Evolutionary conservation across 2,113 vertebrate genomes (phyloP).

Genomic region (Nyctereutes procyonoides): DNA sequence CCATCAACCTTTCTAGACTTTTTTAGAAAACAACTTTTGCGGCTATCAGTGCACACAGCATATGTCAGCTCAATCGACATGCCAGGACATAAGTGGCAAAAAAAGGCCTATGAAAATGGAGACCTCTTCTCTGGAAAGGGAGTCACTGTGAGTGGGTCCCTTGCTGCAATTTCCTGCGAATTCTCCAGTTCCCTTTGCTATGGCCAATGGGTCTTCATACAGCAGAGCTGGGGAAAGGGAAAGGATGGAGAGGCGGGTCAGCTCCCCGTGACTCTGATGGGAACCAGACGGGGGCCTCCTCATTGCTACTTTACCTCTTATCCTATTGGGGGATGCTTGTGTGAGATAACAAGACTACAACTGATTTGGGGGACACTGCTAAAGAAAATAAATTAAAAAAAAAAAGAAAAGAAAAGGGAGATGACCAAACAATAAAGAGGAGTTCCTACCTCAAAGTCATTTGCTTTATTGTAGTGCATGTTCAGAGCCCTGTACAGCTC

Average conservation of each 20-base stretch:
- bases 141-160: not conserved
- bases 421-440: conserved; percentile 76
- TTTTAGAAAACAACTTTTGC: not conserved
- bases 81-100: not conserved
- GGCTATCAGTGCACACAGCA: not conserved
- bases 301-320: not conserved
- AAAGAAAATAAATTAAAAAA: not conserved
- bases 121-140: not conserved
- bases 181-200: not conserved
- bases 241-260: not conserved
- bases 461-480: conserved; percentile 99
- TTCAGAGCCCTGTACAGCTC: conserved; percentile 99
- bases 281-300: not conserved
- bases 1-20: not conserved
- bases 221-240: not conserved
- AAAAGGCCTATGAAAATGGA: not conserved
- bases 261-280: not conserved
- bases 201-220: not conserved
- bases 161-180: not conserved
- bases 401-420: not conserved
- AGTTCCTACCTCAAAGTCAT: conserved; percentile 97
- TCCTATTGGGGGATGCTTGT: not conserved
- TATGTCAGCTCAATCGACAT: not conserved
- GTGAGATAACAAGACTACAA: not conserved
- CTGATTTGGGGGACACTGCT: not conserved